Percentiles rank a stretch among this genome's conserved stretches.
These are phyloP conservation scores for Chanos chanos DNA, from an alignment of 2,797 vertebrate genomes.

Conservation along the genomic window DNA sequence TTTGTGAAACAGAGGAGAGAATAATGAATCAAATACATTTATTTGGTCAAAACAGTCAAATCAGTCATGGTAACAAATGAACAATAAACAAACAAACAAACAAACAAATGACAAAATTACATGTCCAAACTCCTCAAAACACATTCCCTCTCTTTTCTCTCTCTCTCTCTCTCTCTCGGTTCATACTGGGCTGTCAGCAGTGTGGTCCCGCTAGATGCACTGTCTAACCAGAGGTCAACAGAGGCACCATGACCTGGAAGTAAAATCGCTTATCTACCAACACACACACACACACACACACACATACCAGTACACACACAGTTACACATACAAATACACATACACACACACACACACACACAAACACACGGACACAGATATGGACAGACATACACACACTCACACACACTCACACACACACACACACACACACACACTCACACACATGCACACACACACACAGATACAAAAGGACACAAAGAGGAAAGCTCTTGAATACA, in stretches of 20 bases:
- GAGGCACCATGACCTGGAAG: constrained; percentile 54
- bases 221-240: constrained; percentile 53
- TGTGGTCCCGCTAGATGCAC: constrained; percentile 13
- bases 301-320: constrained; percentile 5
- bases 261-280: constrained; percentile 50
- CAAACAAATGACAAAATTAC: too few species aligned
- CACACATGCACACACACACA: background rate
- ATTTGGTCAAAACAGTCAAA: too few species aligned
- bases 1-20: too few species aligned
- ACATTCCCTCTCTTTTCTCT: constrained; percentile 44
- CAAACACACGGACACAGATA: too few species aligned
- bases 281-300: constrained; percentile 17
- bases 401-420: background rate
- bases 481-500: background rate
- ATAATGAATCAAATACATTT: too few species aligned
- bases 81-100: too few species aligned
- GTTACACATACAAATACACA: background rate
- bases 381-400: background rate
- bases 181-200: constrained; percentile 9
- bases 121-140: too few species aligned
- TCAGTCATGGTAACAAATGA: too few species aligned
- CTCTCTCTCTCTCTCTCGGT: constrained; percentile 22
- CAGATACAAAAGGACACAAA: background rate
- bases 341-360: background rate
- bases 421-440: background rate